A percentile compares a stretch with the other conserved stretches of the same genome.
phyloP scores from a whole-genome alignment of 2,888 invertebrate genomes.

The Cephus rjabovi region DNA sequence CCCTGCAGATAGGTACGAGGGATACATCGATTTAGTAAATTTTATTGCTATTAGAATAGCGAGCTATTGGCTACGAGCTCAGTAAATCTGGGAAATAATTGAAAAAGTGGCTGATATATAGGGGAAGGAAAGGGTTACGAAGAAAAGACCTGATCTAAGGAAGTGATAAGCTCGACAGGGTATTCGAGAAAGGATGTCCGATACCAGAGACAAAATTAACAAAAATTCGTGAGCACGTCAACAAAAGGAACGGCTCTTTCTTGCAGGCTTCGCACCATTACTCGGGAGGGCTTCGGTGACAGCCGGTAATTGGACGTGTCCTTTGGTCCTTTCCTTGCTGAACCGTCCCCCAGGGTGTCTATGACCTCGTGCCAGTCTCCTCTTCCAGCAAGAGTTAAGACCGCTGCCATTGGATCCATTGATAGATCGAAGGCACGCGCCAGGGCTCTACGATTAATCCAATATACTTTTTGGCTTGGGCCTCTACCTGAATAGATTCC shows the following conservation, averaged over 20 bases:
- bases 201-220: not conserved
- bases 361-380: not conserved
- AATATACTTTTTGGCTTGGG: not conserved
- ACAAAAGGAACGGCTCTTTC: conserved; percentile 10
- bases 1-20: no score
- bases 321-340: conserved; percentile 31
- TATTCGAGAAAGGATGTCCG: not conserved
- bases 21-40: not conserved
- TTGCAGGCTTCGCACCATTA: conserved; percentile 39
- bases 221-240: not conserved
- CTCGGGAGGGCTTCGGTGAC: conserved; percentile 36
- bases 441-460: not conserved
- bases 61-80: not conserved
- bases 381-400: not conserved
- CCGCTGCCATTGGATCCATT: not conserved
- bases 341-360: conserved; percentile 12
- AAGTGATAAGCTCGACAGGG: not conserved
- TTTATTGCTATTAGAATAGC: not conserved
- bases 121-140: no score
- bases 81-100: not conserved
- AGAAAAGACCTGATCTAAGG: not conserved
- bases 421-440: conserved; percentile 3
- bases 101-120: not conserved
- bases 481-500: not conserved
- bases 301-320: conserved; percentile 50